phyloP scores from a whole-genome alignment of 2,797 vertebrate species.

The Phaenicophaeus curvirostris region DNA sequence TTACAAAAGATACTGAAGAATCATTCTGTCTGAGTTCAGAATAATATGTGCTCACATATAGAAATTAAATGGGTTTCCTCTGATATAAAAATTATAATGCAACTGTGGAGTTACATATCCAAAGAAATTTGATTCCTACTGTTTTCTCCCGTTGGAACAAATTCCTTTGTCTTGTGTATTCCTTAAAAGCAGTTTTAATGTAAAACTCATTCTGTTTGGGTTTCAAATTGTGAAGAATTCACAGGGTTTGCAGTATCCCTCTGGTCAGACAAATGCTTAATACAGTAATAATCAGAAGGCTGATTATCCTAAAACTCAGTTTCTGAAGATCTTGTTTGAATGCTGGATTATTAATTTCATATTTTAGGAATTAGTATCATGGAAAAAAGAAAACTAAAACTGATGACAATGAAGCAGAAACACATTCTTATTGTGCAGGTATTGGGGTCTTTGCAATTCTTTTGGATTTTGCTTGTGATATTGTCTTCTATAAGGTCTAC shows the following conservation, averaged over 20 bases:
- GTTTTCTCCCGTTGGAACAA: not conserved
- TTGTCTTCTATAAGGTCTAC: not conserved
- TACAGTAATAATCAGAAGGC: not conserved
- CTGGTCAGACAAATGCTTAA: not conserved
- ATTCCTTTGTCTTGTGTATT: not conserved
- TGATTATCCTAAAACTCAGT: not conserved
- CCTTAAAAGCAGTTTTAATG: not conserved
- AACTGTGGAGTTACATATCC: not conserved
- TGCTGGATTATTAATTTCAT: not conserved
- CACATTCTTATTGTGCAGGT: constrained; percentile 38
- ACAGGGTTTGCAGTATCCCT: not conserved
- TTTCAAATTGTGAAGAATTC: not conserved
- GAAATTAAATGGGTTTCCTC: not conserved
- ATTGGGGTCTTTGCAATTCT: not conserved
- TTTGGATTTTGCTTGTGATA: not conserved
- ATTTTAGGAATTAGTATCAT: constrained; percentile 50
- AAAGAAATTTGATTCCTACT: not conserved
- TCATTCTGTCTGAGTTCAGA: not conserved
- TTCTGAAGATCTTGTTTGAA: not conserved
- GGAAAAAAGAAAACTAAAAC: not conserved
- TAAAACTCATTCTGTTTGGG: not conserved
- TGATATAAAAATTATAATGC: not conserved
- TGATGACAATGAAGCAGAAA: not conserved
- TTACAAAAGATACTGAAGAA: not conserved
- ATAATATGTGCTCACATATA: not conserved